Percentiles rank a stretch among this genome's conserved stretches.
These are phyloP conservation scores for Cyphomyrus plagiostoma DNA, from an alignment of 2,113 vertebrate species.

Conservation along the genomic window DNA sequence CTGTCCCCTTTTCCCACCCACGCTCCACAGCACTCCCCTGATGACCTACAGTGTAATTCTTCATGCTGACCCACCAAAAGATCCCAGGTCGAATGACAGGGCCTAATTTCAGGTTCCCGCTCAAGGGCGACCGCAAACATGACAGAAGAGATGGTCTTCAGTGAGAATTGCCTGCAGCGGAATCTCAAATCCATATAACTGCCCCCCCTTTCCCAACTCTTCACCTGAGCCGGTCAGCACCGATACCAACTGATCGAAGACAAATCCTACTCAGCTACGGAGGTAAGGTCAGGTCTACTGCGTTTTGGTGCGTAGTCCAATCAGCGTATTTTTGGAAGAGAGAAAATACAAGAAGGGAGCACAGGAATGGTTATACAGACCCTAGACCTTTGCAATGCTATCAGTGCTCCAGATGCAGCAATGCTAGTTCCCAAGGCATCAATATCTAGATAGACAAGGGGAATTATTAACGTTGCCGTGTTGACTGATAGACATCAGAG, in stretches of 20 bases:
- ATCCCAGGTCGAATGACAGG: slow-evolving; percentile 35
- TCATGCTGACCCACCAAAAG: neutral
- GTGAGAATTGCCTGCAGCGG: neutral
- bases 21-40: slow-evolving; percentile 26
- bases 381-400: neutral
- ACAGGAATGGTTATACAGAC: neutral
- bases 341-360: neutral
- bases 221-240: neutral
- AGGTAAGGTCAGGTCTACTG: neutral
- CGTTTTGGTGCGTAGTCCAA: neutral
- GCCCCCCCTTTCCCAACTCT: neutral
- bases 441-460: neutral
- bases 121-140: neutral
- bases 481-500: neutral
- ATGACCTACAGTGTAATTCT: slow-evolving; percentile 42
- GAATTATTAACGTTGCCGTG: neutral
- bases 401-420: neutral
- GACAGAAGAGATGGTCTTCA: neutral
- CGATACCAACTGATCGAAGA: neutral
- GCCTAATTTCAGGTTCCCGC: slow-evolving; percentile 5
- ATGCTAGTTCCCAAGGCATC: neutral
- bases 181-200: neutral
- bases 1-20: slow-evolving; percentile 25
- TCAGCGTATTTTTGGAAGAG: neutral
- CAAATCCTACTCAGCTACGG: neutral